phyloP scores from a whole-genome alignment of 2,797 vertebrate species.

The Enteromius radiatus region DNA sequence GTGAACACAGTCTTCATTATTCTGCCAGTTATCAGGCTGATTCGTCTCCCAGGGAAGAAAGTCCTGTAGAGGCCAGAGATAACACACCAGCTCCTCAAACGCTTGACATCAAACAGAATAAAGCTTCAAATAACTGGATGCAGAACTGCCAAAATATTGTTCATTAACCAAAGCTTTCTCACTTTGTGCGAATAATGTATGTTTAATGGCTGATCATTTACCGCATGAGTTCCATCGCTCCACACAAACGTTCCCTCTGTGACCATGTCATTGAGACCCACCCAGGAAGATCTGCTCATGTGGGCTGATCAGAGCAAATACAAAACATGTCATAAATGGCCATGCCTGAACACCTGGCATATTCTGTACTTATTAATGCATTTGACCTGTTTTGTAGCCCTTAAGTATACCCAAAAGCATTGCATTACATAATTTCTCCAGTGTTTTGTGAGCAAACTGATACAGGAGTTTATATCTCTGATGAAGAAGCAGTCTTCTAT shows the following conservation, averaged over 20 bases:
- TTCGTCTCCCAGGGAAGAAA: constrained; percentile 67
- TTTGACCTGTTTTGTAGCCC: not conserved
- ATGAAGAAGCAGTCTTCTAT: not conserved
- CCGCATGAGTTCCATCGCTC: constrained; percentile 70
- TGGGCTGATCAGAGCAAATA: constrained; percentile 70
- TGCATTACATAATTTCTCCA: too few species aligned
- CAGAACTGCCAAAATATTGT: not conserved
- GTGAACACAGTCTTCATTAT: constrained; percentile 76
- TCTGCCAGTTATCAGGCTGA: constrained; percentile 79
- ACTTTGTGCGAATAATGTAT: not conserved
- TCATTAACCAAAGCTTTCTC: not conserved
- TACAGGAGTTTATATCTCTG: not conserved
- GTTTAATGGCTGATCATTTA: constrained; percentile 60
- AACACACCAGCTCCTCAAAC: not conserved
- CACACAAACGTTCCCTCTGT: constrained; percentile 68
- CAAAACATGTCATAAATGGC: not conserved
- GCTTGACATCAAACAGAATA: not conserved
- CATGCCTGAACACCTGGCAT: not conserved
- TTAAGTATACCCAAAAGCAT: not conserved
- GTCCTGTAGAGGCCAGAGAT: constrained; percentile 59
- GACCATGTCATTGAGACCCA: constrained; percentile 76
- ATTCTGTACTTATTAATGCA: not conserved
- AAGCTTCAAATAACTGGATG: not conserved
- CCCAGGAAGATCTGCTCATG: constrained; percentile 74
- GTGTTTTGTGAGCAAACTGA: not conserved